Percentiles rank a stretch among this genome's conserved stretches.
These are phyloP conservation scores for Dufourea novaeangliae DNA, from an alignment of 1,140 invertebrate genomes.

Conservation along the genomic window DNA sequence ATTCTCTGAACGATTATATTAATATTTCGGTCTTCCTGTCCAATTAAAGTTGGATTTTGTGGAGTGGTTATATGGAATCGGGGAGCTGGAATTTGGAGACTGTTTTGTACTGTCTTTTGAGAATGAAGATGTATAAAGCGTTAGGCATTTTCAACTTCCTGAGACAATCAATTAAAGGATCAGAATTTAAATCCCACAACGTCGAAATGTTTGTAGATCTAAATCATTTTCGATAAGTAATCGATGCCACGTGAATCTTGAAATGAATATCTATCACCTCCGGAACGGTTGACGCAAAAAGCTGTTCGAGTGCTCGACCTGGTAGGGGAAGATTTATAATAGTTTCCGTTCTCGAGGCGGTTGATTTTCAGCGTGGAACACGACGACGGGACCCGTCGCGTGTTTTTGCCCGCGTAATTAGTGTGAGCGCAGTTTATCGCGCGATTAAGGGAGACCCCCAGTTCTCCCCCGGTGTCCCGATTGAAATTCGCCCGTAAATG, in stretches of 20 bases:
- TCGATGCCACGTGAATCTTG: background rate
- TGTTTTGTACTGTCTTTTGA: too few species aligned
- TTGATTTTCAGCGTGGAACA: background rate
- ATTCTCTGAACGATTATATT: background rate
- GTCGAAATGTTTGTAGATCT: too few species aligned
- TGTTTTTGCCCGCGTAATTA: slow-evolving; percentile 32
- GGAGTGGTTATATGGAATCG: too few species aligned
- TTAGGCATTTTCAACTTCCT: too few species aligned
- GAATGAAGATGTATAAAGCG: too few species aligned
- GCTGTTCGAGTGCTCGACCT: background rate
- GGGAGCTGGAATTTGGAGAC: too few species aligned
- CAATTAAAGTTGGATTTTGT: too few species aligned
- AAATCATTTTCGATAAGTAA: too few species aligned
- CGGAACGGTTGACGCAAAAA: background rate
- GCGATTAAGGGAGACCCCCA: slow-evolving; percentile 28
- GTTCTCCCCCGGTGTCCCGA: slow-evolving; percentile 5
- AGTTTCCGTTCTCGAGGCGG: background rate
- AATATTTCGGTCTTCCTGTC: too few species aligned
- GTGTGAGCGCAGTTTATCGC: slow-evolving; percentile 36
- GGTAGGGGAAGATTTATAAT: background rate
- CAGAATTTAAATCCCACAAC: too few species aligned
- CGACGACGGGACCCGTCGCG: background rate
- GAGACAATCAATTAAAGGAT: too few species aligned
- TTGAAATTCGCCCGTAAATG: slow-evolving; percentile 43
- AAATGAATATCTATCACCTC: background rate